Evolutionary conservation across 2,888 invertebrate genomes (phyloP), one percentile per base, ranked within the genome.

Genomic region (Hyppa rectilinea): DNA sequence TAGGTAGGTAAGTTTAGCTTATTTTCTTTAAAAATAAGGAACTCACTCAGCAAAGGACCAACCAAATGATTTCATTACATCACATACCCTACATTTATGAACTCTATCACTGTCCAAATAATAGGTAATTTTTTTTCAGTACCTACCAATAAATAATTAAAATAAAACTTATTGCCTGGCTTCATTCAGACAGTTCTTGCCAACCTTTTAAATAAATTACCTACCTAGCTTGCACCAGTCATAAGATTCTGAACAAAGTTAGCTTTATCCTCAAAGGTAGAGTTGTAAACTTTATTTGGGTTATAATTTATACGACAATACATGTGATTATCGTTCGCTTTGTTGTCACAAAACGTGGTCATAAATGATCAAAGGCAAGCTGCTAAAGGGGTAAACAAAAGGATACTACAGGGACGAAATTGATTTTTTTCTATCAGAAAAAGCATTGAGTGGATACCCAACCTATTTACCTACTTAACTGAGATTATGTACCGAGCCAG

Each of bases 291-390:
- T 92, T 92, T 93, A 92, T 91, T 89, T 87, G 78, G 78, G 85
- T 83, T 86, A 84, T 92, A 92, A 89, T 88, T 83, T 82, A 67
- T 36, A 77, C 76, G 80, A 89, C 86, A 92, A 91, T 86, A 78
- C 80, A 45, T 58, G 88, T 90, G 91, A 93, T 94, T 91, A 94
- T 93, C 81, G 86, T 76, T 70, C 63, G 87, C 85, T 88, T 91
- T 93, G 89, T 89, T 92, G 88, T 88, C 85, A 88, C 82, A 88
- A 87, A 82, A 83, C 73, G 76, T 74, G 84, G 86, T 86, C 84
- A 87, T 85, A 85, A 87, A 76, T 64, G 61, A 64, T 53, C 70
- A 62, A 72, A 56, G 52, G 66, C 65, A 72, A 63, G 68, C 76
- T 77, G 72, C 71, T 72, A 78, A 88, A 89, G 83, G 87, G 87